phyloP scores from a whole-genome alignment of 1,140 invertebrate species.

The Portunus trituberculatus region DNA sequence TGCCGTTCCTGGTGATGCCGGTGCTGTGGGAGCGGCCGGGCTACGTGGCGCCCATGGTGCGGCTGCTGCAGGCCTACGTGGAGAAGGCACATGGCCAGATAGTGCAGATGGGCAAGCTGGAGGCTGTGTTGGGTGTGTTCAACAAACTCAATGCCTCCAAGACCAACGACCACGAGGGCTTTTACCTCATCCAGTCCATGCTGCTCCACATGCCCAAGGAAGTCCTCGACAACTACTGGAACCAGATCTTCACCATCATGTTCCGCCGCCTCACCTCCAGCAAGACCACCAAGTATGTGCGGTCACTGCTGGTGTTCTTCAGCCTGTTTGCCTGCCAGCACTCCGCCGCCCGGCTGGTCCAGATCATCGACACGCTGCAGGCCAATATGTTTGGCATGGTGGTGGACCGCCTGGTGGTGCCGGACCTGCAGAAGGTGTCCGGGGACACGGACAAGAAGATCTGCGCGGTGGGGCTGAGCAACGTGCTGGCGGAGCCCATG shows the following conservation, averaged over 20 bases:
- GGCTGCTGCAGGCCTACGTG: conserved; percentile 93
- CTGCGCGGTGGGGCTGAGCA: conserved; percentile 92
- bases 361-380: conserved; percentile 93
- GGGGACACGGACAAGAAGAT: conserved; percentile 92
- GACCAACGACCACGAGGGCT: conserved; percentile 97
- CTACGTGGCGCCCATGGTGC: conserved; percentile 94
- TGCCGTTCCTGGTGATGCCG: conserved; percentile 92
- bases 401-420: conserved; percentile 91
- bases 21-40: conserved; percentile 94
- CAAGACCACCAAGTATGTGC: conserved; percentile 96
- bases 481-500: conserved; percentile 89
- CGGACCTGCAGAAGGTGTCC: conserved; percentile 92
- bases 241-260: conserved; percentile 93
- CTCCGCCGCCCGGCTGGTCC: conserved; percentile 86
- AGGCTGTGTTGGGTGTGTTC: conserved; percentile 94
- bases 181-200: conserved; percentile 92
- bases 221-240: conserved; percentile 88
- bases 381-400: conserved; percentile 97
- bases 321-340: conserved; percentile 91
- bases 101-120: conserved; percentile 85
- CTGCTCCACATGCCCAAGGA: conserved; percentile 81
- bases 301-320: conserved; percentile 94
- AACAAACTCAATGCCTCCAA: conserved; percentile 98
- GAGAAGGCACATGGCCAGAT: conserved; percentile 88
- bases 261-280: conserved; percentile 95